Base-by-base conservation (phyloP, 2,113 vertebrate species). In the Baryphthengus martii region DNA sequence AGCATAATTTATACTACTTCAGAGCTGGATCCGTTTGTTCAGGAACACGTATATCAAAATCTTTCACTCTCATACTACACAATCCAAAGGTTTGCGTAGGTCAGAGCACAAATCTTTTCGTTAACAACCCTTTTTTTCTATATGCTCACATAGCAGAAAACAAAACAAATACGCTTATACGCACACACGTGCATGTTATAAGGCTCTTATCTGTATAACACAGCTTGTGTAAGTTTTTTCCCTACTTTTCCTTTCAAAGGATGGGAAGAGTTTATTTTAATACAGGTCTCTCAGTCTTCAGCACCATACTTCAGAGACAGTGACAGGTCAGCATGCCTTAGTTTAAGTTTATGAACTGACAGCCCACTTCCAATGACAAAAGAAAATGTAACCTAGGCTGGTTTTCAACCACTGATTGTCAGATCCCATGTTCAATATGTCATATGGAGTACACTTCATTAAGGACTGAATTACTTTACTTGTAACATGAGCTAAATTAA, bases 401-500 rank as follows among this genome's bases (percentile, higher is more conserved):
- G 44, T 91, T 97, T 97, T 94, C 96, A 97, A 96, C 94, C 86
- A 37, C 85, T 50, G 83, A 95, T 96, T 96, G 96, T 97, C 95
- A 96, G 93, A 93, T 96, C 89, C 44, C 88, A 78, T 97, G 97
- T 97, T 96, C 89, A 95, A 49, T 97, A 95, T 96, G 97, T 97
- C 97, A 96, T 83, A 76, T 21, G 85, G 92, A 94, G 74, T 93
- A 86, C 95, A 97, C 95, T 97, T 97, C 97, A 97, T 98, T 97
- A 98, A 95, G 95, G 91, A 91, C 88, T 88, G 95, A 97, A 97
- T 97, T 97, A 97, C 96, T 96, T 93, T n/a, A 55, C 91, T 96
- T 62, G 95, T 97, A 97, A 98, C 96, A 85, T 84, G 91, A 98
- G 82, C 96, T 97, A 96, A 97, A 98, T 96, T 97, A 98, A 97